A percentile compares a stretch with the other conserved stretches of the same genome.
Evolutionary conservation across 2,888 invertebrate species (phyloP).

Genomic region (Lithodes maja): DNA sequence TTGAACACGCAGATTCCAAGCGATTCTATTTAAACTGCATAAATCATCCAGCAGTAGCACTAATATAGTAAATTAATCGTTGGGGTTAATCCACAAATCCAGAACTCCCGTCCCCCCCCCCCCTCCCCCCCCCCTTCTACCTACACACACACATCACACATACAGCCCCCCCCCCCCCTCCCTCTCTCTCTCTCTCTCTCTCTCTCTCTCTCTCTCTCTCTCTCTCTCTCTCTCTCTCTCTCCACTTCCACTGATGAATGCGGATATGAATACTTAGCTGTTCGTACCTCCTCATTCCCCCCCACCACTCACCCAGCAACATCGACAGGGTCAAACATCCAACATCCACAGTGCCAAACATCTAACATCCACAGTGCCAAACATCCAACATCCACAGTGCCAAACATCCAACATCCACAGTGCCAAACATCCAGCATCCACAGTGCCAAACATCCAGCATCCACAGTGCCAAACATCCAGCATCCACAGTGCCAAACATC

Average conservation of each 20-base stretch:
- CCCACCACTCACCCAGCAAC: background rate
- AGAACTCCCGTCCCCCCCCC: background rate
- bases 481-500: no score
- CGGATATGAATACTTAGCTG: slow-evolving; percentile 10
- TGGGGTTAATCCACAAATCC: no score
- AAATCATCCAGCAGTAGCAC: no score
- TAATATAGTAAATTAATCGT: no score
- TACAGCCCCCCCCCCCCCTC: background rate
- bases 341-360: background rate
- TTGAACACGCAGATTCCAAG: no score
- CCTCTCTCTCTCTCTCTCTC: background rate
- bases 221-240: slow-evolving; percentile 25
- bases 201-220: slow-evolving; percentile 26
- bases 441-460: no score
- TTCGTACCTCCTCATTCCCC: background rate
- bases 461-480: no score
- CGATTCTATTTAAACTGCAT: no score
- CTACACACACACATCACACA: background rate
- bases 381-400: background rate
- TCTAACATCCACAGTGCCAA: background rate
- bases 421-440: no score
- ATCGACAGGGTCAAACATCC: background rate
- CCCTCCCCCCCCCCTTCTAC: background rate
- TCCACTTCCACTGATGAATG: slow-evolving; percentile 4
- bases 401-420: no score